Evolutionary conservation across 2,888 invertebrate species (phyloP).

Genomic region (Pseudococcus viburni): DNA sequence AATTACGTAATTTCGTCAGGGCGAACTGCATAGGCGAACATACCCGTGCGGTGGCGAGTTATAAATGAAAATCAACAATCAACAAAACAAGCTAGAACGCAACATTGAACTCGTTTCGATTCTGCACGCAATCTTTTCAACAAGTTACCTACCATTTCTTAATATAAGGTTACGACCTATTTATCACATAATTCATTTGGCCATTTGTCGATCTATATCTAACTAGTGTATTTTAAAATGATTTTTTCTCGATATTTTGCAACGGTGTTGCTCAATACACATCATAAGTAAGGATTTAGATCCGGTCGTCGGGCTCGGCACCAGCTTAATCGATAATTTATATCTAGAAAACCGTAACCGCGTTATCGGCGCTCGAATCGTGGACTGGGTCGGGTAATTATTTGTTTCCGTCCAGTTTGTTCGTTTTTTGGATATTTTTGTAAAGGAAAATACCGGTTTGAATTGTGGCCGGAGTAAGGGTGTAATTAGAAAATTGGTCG

Average conservation of each 20-base stretch:
- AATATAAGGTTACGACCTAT: constrained; percentile 57
- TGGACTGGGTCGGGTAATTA: constrained; percentile 15
- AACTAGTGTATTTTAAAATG: background rate
- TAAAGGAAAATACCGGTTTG: too few relatives aligned
- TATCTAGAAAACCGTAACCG: background rate
- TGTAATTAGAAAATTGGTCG: too few relatives aligned
- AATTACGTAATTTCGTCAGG: background rate
- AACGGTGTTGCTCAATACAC: background rate
- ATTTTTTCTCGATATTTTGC: constrained; percentile 23
- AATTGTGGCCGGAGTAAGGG: too few relatives aligned
- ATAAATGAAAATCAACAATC: background rate
- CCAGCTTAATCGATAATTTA: constrained; percentile 22
- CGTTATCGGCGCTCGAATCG: constrained; percentile 10
- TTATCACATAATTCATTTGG: constrained; percentile 36
- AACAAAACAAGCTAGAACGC: background rate
- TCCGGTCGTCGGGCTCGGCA: background rate
- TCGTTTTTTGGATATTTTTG: too few relatives aligned
- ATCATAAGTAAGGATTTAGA: constrained; percentile 45
- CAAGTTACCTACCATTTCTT: constrained; percentile 38
- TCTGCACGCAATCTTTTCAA: constrained; percentile 50
- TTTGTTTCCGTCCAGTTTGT: background rate
- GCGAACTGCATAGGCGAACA: too few relatives aligned
- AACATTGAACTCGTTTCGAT: constrained; percentile 52
- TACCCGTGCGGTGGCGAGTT: background rate
- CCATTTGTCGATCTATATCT: constrained; percentile 7